Base-by-base conservation (phyloP, 2,888 invertebrate species). In the Willowsia nigromaculata region DNA sequence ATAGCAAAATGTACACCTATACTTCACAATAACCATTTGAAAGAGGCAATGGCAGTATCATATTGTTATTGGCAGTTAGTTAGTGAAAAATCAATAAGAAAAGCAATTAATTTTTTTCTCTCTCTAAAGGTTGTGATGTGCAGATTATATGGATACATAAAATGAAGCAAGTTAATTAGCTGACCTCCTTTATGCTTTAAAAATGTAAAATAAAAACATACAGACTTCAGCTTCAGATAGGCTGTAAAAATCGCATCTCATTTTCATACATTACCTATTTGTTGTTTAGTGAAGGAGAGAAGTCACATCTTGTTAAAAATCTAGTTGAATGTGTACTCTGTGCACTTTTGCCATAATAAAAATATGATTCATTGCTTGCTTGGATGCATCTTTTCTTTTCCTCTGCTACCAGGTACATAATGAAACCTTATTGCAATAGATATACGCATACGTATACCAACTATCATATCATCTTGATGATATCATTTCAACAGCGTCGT, bases 91-190 rank as follows among this genome's bases (percentile, higher is more conserved):
- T 65, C 43, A 65, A 82, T 82, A 62, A 15, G 27, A 82, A 71
- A 88, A 59, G 40, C 33, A 88, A 88, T 62, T 68, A 83, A 40
- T 78, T 65, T 76, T 25, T 37, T 68, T 50, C 40, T 37, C n/a
- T n/a, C 9, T 84, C 13, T 56, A 18, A 50, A 85, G 15, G 13
- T 30, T 76, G 62, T 25, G 62, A 13, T 18, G 50, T 50, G 27
- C 30, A 62, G 15, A 22, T 50, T 50, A 56, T 33, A 6, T 84
- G 43, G 37, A 9, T 33, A 15, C 68, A 40, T 68, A 18, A 68
- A 65, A 53, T 7, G 18, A 68, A 40, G 68, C 9, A 68, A 83
- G 88, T 88, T 88, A 88, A 88, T 88, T 88, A 88, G 83, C 50
- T 88, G 88, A 88, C 88, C 88, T 50, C 82, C 62, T 76, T 88